Evolutionary conservation across 2,888 invertebrate species (phyloP), one percentile per base, ranked within the genome.

Genomic region (Chorisops tibialis): DNA sequence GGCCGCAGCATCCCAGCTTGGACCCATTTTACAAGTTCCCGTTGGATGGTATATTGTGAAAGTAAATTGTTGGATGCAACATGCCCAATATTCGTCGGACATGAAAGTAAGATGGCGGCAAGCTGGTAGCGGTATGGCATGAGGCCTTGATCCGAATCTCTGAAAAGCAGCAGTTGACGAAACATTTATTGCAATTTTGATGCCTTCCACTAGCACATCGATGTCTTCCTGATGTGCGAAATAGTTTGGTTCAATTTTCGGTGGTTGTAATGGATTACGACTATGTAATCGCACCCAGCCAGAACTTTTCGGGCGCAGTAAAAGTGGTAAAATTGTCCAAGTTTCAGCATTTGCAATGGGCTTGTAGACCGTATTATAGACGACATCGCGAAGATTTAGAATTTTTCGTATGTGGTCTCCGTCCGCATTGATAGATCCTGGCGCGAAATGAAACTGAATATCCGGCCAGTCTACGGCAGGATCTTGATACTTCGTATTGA

Each of bases 171-270:
- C 83, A 0, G 91, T 87, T 62, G 87, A 86, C 0, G 93, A 92
- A 16, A 93, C 81, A 62, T 87, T 87, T 73, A 92, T 82, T 0
- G 91, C 92, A 63, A 93, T 85, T 69, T 87, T 85, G n/a, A 93
- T 91, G 1, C 92, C 93, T 73, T 93, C 93, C 0, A 88, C 87
- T 2, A 94, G 75, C 0, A 88, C 84, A 67, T 86, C 81, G 12
- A 93, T 81, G 70, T 97, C 96, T 71, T 89, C 85, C 66, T 87
- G 86, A 68, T 92, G 87, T 0, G 91, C 86, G 72, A 97, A 89
- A 74, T 97, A 97, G 75, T 96, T 96, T 0, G 96, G 95, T 73
- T 91, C 89, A 59, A 97, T 88, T 12, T 88, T 85, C 0, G 96
- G 96, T 65, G 90, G 85, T 1, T 89, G 85, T 66, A 87, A 81